Evolutionary conservation across 2,113 vertebrate genomes (phyloP), one percentile per base, ranked within the genome.

Genomic region (Stigmatopora nigra): DNA sequence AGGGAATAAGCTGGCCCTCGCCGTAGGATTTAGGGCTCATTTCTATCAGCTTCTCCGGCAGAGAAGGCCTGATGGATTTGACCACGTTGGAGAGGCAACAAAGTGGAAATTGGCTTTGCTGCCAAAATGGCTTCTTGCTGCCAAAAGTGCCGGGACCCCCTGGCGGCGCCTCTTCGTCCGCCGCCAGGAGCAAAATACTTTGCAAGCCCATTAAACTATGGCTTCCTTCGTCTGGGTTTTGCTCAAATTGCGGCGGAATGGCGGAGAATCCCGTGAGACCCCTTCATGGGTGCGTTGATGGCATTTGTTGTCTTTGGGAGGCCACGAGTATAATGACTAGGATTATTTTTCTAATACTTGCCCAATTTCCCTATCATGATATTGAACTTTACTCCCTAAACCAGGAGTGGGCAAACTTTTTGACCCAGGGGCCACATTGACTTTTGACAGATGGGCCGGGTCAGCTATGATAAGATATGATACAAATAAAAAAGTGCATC

Each of bases 41-140:
- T 81, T 82, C 79, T 79, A 78, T 86, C 82, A 82, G 77, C 74
- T 13, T 61, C 41, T 68, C 83, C 73, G 46, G 79, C 81, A 80
- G 79, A 70, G 51, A 70, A 72, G 78, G 78, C 84, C 86, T 84
- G 83, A 84, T 78, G 86, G 82, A 88, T 86, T 89, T 89, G 86
- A 78, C 80, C 72, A 67, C 70, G 72, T 76, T 88, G 79, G 82
- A 88, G 78, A 80, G 46, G 75, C 78, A 84, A 86, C 82, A 88
- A 87, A 88, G 83, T 82, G 64, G 77, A 87, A 87, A 86, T 82
- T 84, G 86, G 86, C 86, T 81, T 58, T 71, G 79, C 63, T 60
- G 73, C 82, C 66, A 72, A 52, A 35, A 8, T 77, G 84, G 81
- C 53, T 82, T 81, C 77, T 62, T 67, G 77, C 70, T 76, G 71